Evolutionary conservation across 1,140 invertebrate genomes (phyloP), one percentile per base, ranked within the genome.

Genomic region (Thaumatotibia leucotreta): DNA sequence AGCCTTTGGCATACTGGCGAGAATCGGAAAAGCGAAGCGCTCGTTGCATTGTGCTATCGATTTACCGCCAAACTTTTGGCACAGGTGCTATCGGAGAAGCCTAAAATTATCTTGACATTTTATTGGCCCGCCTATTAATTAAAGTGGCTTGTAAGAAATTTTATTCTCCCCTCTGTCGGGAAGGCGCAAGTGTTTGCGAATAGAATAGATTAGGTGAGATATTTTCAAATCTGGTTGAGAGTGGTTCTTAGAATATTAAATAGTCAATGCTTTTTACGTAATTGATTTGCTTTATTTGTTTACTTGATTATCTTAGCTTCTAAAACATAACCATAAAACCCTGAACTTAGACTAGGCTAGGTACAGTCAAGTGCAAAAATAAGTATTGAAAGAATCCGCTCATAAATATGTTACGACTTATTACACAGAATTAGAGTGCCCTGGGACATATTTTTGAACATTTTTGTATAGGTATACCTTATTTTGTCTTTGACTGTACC

Each of bases 21-120:
- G n/a, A 39, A 14, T 14, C 5, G 35, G 11, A 24, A 58, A 58
- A 29, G n/a, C 52, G 20, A 14, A 11, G 11, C 27, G 24, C 11
- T 27, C 5, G 52, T 14, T 27, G 50, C 45, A 52, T 69, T 63
- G 65, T 58, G 39, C 35, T 71, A 76, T 84, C 74, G 75, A 84
- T 82, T 79, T 72, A 32, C 73, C 72, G 74, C 82, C 76, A 74
- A 79, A 76, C 64, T 69, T 72, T 35, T 23, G 69, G 69, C 73
- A 61, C 83, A 85, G 83, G 79, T 83, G 83, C 69, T 77, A 62
- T 39, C 22, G 52, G 35, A 64, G 70, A 29, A 72, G 70, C 68
- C 71, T 75, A 70, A 77, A 81, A 82, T 82, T 79, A 83, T 83
- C 78, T 83, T 73, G 75, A 77, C 76, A 68, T 73, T 74, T 70